phyloP scores from a whole-genome alignment of 2,888 invertebrate genomes.

The Cataglyphis albicans region DNA sequence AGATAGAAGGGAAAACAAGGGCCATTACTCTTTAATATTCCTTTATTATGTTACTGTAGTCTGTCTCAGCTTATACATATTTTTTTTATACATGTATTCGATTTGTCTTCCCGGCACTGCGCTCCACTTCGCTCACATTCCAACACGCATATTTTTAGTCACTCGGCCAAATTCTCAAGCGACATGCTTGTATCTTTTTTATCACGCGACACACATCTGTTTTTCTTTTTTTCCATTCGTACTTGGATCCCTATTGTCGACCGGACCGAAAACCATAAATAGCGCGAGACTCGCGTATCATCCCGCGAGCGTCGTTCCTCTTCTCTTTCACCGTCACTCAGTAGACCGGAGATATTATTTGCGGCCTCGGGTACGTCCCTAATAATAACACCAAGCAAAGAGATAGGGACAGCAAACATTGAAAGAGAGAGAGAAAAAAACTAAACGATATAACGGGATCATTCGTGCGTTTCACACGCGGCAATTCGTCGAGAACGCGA shows the following conservation, averaged over 20 bases:
- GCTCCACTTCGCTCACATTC: not conserved
- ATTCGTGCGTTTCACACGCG: slow-evolving; percentile 52
- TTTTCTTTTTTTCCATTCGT: slow-evolving; percentile 22
- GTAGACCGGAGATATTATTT: slow-evolving; percentile 73
- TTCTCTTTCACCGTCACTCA: slow-evolving; percentile 67
- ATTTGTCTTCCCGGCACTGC: not conserved
- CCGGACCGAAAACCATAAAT: slow-evolving; percentile 63
- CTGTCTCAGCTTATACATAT: not conserved
- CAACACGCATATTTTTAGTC: slow-evolving; percentile 24
- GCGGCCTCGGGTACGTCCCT: slow-evolving; percentile 72
- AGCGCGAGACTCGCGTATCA: slow-evolving; percentile 70
- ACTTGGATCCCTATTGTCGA: slow-evolving; percentile 52
- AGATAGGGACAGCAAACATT: slow-evolving; percentile 34
- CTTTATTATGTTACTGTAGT: not conserved
- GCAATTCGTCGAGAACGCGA: slow-evolving; percentile 42
- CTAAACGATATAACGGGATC: slow-evolving; percentile 16
- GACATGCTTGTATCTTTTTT: not conserved
- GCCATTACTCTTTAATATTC: not conserved
- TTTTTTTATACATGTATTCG: not conserved
- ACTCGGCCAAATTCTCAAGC: not conserved
- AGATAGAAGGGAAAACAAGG: not conserved
- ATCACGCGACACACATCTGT: not conserved
- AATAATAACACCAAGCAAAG: slow-evolving; percentile 74
- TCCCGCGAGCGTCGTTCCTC: slow-evolving; percentile 50
- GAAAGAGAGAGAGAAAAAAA: slow-evolving; percentile 21